Base-by-base conservation (phyloP, 1,140 invertebrate genomes). In the Druon quercuslanigerum region DNA sequence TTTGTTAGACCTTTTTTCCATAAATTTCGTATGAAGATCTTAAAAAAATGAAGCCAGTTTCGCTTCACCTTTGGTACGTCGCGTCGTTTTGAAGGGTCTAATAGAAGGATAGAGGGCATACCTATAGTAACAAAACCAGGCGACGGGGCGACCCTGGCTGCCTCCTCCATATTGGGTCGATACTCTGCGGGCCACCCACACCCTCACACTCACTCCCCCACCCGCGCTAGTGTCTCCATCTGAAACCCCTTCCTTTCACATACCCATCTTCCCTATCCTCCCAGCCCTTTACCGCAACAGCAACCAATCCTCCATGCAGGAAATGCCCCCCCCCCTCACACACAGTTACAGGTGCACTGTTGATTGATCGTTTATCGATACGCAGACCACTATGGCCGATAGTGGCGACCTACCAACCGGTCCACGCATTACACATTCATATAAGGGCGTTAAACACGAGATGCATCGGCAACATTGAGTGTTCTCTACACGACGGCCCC, bases 311-410 rank as follows among this genome's bases (percentile, higher is more conserved):
- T 82, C 81, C 82, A 81, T 70, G 9, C 76, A 71, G n/a, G 57
- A 54, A 50, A 9, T 52, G 51, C 54, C 76, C 52, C 57, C 33
- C 16, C 54, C 51, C 13, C 51, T 56, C 57, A 56, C 19, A 12
- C 19, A 40, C 52, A 52, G 33, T 71, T 82, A 74, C 86, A 86
- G 86, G 85, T 89, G 86, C 83, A 86, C 81, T 74, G 75, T 83
- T 89, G 89, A 89, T 89, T 89, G 88, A 90, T 89, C 87, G 88
- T 88, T 90, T 89, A 89, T 88, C 88, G 87, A 89, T 89, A 89
- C 84, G 78, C 82, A 75, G 79, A 84, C 83, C 60, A 66, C 60
- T 7, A 66, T 66, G 60, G 60, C 60, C 33, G 60, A 33, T 17
- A 79, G 75, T 77, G 54, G 50, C 73, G 54, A 76, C 75, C 75